These are phyloP conservation scores for Cepaea hortensis DNA, from an alignment of 2,888 invertebrate genomes.

Conservation along the genomic window DNA sequence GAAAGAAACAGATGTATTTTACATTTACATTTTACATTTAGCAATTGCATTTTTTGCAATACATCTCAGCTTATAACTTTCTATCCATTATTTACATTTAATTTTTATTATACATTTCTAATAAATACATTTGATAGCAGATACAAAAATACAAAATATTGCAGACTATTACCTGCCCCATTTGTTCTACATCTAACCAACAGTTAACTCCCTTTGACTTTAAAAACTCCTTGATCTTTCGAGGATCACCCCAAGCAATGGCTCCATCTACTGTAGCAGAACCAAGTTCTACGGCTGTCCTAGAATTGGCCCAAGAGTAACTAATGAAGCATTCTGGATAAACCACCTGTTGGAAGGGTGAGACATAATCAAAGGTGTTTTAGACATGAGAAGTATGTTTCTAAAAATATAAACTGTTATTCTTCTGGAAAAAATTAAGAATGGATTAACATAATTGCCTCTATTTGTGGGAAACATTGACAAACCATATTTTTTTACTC, in stretches of 20 bases:
- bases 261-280: constrained; percentile 61
- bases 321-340: constrained; percentile 69
- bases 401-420: no score
- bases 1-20: no score
- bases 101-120: neutral
- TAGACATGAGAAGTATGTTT: no score
- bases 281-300: constrained; percentile 65
- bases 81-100: no score
- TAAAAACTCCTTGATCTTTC: constrained; percentile 69
- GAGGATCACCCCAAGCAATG: constrained; percentile 73
- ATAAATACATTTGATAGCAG: neutral
- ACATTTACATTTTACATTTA: no score
- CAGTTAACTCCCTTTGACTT: constrained; percentile 66
- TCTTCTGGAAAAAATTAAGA: no score
- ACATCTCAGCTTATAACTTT: no score
- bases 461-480: no score
- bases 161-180: constrained; percentile 65
- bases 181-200: constrained; percentile 74
- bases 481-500: no score
- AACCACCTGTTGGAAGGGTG: constrained; percentile 27
- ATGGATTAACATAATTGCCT: no score
- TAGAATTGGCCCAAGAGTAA: constrained; percentile 75
- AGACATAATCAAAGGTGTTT: neutral
- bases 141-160: neutral
- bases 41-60: no score